Evolutionary conservation across 2,113 vertebrate species (phyloP).

Genomic region (Trochalopteron elliotii): DNA sequence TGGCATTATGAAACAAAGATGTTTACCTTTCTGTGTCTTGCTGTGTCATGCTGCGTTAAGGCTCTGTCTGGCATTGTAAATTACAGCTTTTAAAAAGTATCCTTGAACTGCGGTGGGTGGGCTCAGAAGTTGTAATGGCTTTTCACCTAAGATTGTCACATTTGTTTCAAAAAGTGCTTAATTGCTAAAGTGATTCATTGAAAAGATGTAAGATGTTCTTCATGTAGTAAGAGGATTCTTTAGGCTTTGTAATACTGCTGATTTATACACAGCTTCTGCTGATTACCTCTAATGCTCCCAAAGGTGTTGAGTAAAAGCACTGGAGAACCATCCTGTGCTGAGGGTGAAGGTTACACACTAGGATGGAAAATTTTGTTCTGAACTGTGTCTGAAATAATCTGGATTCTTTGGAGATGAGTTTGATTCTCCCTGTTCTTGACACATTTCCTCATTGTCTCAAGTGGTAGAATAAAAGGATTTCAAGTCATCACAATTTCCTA

Average conservation of each 20-base stretch:
- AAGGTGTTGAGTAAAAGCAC: background rate
- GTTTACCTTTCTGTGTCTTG: conserved; percentile 51
- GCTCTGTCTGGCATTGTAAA: background rate
- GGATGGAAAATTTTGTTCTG: conserved; percentile 4
- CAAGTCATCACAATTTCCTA: conserved; percentile 9
- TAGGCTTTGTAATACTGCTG: background rate
- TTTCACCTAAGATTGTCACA: background rate
- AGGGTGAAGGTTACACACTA: background rate
- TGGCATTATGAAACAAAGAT: conserved; percentile 25
- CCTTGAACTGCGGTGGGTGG: background rate
- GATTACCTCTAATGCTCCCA: background rate
- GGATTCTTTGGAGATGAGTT: background rate
- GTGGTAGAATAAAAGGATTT: conserved; percentile 25
- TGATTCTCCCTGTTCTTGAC: background rate
- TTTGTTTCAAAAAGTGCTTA: background rate
- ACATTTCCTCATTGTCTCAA: conserved; percentile 40
- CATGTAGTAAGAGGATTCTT: conserved; percentile 22
- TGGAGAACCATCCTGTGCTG: background rate
- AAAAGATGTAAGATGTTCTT: background rate
- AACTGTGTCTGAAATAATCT: background rate
- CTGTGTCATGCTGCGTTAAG: conserved; percentile 66
- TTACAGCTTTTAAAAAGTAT: conserved; percentile 16
- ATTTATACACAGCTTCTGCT: conserved; percentile 10
- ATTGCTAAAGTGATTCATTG: background rate
- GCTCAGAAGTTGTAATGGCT: background rate